These are phyloP conservation scores for Proteles cristata DNA, from an alignment of 2,113 vertebrate genomes.

Conservation along the genomic window DNA sequence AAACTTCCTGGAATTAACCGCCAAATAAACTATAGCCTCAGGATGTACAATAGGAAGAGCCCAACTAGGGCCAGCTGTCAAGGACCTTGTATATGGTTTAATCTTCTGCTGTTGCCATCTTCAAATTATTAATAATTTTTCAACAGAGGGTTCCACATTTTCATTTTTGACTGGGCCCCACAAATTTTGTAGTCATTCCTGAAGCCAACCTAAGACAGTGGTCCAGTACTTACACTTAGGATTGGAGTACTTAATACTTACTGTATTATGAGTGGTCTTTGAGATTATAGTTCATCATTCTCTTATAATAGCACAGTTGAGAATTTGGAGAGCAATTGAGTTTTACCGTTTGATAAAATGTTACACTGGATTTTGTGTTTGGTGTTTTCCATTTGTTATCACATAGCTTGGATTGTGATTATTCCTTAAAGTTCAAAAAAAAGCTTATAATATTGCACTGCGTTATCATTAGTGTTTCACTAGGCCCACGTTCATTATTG, in stretches of 20 bases:
- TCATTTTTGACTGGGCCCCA: neutral
- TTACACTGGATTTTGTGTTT: neutral
- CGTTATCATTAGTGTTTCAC: neutral
- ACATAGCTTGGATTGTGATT: neutral
- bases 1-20: neutral
- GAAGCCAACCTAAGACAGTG: neutral
- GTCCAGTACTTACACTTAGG: neutral
- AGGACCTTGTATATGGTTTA: neutral
- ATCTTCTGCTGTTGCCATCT: neutral
- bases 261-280: neutral
- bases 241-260: neutral
- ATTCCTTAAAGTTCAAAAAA: conserved; percentile 23
- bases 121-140: conserved; percentile 17
- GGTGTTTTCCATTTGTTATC: neutral
- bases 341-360: neutral
- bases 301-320: neutral
- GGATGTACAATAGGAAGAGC: neutral
- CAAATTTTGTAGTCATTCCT: neutral
- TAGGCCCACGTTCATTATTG: neutral
- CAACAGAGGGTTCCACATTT: neutral
- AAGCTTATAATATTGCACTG: neutral
- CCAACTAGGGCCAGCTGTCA: neutral
- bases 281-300: neutral
- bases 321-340: neutral
- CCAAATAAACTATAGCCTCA: neutral